Conservation (phyloP, 64 coral and sea anemone species). For the Pocillopora verrucosa region DNA sequence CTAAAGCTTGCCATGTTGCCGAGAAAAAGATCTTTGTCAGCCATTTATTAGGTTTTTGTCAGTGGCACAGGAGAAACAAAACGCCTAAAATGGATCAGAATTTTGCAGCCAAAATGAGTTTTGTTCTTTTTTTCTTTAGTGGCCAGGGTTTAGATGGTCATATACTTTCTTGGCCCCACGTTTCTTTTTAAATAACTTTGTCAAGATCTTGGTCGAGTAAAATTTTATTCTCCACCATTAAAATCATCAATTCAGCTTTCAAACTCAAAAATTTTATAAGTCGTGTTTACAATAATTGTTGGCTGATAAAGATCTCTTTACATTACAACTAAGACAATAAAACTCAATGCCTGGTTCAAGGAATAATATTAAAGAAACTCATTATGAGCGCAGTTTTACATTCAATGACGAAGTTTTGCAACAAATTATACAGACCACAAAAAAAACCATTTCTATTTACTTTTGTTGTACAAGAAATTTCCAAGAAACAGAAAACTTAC, state of each 20-base stretch:
- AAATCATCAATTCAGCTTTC: too few species aligned
- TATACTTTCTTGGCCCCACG: background rate
- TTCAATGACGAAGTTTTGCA: too few species aligned
- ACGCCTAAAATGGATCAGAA: background rate
- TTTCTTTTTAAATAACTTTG: background rate
- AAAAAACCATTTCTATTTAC: too few species aligned
- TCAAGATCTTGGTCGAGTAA: background rate
- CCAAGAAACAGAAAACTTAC: too few species aligned
- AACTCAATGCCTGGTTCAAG: background rate
- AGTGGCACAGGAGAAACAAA: background rate
- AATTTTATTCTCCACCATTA: background rate
- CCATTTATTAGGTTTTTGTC: background rate
- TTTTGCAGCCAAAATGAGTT: background rate
- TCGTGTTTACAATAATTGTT: background rate
- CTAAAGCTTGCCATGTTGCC: background rate
- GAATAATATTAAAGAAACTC: background rate
- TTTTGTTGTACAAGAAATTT: too few species aligned
- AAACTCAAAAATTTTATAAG: background rate
- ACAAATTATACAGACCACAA: too few species aligned
- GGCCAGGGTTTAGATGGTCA: background rate
- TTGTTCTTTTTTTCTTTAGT: too few species aligned
- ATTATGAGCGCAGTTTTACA: too few species aligned
- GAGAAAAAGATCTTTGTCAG: background rate
- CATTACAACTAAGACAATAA: background rate
- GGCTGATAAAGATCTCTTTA: background rate